Base-by-base conservation (phyloP, 37 sponge, comb jelly and placozoan species). In the Crambe crambe region DNA sequence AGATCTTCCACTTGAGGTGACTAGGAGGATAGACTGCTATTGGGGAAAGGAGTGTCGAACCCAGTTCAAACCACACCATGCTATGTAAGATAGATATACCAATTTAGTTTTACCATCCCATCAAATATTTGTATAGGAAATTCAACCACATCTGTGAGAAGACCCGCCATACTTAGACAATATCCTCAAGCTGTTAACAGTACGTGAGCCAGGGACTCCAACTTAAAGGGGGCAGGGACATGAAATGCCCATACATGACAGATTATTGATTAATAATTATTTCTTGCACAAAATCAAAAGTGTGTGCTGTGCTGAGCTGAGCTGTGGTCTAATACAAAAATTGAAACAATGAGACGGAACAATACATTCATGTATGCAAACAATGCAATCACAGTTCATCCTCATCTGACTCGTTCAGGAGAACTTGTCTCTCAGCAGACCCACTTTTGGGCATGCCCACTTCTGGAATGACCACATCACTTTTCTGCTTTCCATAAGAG, bases 11-110 rank as follows among this genome's bases (percentile, higher is more conserved):
- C 75, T 83, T 40, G 73, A 32, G 31, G 94, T 93, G 17, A 86
- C 90, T 38, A 43, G 74, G 9, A 62, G 97, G n/a, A 70, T 76
- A 32, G 81, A 90, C 82, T 96, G 97, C 80, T 78, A 91, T 71
- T 96, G 77, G 75, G 97, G 97, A 2, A 83, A 68, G 41, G 68
- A 91, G 70, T 96, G 97, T 35, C 56, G 92, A 6, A 96, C 97
- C 30, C 97, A 96, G 70, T 39, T 37, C 78, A 93, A 86, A 12
- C 76, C 82, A 0, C 31, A 23, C 36, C 97, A 96, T 81, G 97
- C 97, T 40, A 58, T 63, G 91, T 91, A 47, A 56, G 86, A 76
- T 31, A 63, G 25, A n/a, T n/a, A n/a, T n/a, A n/a, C n/a, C n/a
- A n/a, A n/a, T n/a, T n/a, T n/a, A n/a, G n/a, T n/a, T n/a, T n/a